Percentiles rank a stretch among this genome's conserved stretches.
Conservation (phyloP, 1,140 invertebrate genomes). For the Cydia fagiglandana region DNA sequence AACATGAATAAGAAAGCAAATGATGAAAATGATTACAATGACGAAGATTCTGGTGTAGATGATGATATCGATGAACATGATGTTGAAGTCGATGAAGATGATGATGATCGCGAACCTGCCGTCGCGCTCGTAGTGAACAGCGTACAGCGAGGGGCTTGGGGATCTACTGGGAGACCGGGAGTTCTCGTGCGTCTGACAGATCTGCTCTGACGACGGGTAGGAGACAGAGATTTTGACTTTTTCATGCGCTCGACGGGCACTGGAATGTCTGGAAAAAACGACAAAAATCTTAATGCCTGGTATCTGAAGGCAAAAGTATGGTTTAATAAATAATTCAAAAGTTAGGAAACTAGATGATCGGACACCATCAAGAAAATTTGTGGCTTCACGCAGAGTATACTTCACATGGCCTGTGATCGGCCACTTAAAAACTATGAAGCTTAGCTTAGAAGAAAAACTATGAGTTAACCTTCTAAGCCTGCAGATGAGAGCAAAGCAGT, state of each 20-base stretch:
- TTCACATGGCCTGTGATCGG: no score
- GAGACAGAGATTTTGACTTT: constrained; percentile 91
- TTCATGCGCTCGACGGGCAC: constrained; percentile 82
- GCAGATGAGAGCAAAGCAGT: no score
- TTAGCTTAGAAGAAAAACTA: no score
- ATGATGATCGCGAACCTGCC: constrained; percentile 51
- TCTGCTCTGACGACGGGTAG: constrained; percentile 88
- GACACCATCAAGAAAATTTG: no score
- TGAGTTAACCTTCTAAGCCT: no score
- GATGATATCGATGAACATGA: not conserved
- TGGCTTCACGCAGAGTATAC: no score
- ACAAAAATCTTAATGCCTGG: not conserved
- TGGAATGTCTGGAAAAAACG: constrained; percentile 76
- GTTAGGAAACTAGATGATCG: no score
- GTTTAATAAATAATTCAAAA: no score
- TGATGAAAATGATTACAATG: not conserved
- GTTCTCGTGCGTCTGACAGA: constrained; percentile 76
- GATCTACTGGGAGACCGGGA: constrained; percentile 69
- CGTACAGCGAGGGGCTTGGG: constrained; percentile 75
- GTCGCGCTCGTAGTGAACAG: constrained; percentile 82
- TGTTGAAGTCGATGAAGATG: not conserved
- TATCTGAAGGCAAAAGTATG: no score
- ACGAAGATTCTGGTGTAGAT: not conserved
- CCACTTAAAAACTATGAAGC: no score
- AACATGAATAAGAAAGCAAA: not conserved